A percentile compares a stretch with the other conserved stretches of the same genome.
phyloP scores from a whole-genome alignment of 2,113 vertebrate species.

The Clarias batrachus region DNA sequence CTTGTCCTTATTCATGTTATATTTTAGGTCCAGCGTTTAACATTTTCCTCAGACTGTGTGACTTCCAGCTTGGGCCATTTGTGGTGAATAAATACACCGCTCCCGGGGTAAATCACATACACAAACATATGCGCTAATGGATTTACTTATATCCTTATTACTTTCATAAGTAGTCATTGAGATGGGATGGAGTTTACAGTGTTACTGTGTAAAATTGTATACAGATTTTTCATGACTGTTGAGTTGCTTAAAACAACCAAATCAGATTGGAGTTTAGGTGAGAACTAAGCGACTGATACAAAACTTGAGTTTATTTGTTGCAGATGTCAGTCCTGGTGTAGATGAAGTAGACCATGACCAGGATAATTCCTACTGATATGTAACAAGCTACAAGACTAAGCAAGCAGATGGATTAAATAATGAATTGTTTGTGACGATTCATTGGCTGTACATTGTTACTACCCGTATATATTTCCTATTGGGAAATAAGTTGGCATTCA shows the following conservation, averaged over 20 bases:
- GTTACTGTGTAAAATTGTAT: background rate
- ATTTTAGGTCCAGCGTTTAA: conserved; percentile 79
- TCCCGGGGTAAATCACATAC: conserved; percentile 74
- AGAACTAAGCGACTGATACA: background rate
- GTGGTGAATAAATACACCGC: conserved; percentile 78
- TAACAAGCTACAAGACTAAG: background rate
- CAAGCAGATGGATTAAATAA: background rate
- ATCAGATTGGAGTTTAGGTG: background rate
- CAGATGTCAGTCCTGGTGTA: background rate
- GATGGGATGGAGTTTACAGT: background rate
- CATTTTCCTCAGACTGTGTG: conserved; percentile 78
- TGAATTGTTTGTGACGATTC: background rate
- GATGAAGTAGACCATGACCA: background rate
- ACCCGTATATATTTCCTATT: too few relatives aligned
- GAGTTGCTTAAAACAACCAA: background rate
- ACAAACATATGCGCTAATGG: background rate
- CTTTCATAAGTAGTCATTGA: background rate
- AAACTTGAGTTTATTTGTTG: background rate
- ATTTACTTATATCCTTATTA: background rate
- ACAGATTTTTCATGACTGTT: background rate
- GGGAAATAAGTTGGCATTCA: too few relatives aligned
- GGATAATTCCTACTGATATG: background rate
- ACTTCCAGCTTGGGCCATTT: conserved; percentile 78
- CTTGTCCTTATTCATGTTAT: conserved; percentile 6
- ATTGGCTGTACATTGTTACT: too few relatives aligned